Evolutionary conservation across 1,140 invertebrate species (phyloP).

Genomic region (Caerostris darwini): DNA sequence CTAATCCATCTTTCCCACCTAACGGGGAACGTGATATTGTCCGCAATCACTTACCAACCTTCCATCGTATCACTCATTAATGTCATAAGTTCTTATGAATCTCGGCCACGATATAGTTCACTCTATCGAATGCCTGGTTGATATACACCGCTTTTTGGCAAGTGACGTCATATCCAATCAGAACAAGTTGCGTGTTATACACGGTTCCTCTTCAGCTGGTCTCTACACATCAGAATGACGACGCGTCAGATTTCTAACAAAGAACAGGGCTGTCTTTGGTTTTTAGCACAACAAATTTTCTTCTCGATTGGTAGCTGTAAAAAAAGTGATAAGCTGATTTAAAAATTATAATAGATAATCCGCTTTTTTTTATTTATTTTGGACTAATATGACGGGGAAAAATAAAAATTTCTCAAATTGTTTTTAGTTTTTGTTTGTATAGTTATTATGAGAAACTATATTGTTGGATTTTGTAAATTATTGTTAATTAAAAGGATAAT

Average conservation of each 20-base stretch:
- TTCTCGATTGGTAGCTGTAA: not conserved
- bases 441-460: too few relatives aligned
- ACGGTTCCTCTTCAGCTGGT: not conserved
- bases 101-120: slow-evolving; percentile 10
- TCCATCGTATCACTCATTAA: slow-evolving; percentile 34
- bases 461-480: too few relatives aligned
- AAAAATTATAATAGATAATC: too few relatives aligned
- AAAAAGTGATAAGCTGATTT: too few relatives aligned
- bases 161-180: slow-evolving; percentile 15
- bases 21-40: not conserved
- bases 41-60: slow-evolving; percentile 52
- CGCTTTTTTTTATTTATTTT: too few relatives aligned
- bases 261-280: not conserved
- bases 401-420: too few relatives aligned
- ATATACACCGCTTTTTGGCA: not conserved
- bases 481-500: too few relatives aligned
- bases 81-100: slow-evolving; percentile 46
- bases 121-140: not conserved
- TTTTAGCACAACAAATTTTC: not conserved
- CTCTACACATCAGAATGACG: not conserved
- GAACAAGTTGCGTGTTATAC: too few relatives aligned
- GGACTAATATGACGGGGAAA: too few relatives aligned
- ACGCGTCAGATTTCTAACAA: not conserved
- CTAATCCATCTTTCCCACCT: slow-evolving; percentile 38
- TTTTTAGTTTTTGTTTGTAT: too few relatives aligned